Conservation (phyloP, 1,140 invertebrate species). For the Brachionus koreanus region DNA sequence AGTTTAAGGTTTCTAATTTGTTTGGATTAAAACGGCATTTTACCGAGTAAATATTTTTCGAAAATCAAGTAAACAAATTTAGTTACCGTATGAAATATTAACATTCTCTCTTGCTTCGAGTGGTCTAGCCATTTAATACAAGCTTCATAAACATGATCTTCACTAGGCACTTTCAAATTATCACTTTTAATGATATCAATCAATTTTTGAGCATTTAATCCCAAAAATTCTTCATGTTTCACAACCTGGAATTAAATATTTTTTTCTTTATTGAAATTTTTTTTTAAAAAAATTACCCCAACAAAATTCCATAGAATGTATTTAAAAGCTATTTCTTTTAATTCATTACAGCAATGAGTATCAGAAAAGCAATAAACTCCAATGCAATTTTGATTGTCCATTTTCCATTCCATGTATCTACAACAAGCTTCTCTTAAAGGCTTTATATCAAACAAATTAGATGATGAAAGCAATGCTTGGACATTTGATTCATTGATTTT, state of each 20-base stretch:
- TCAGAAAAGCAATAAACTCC: conserved; percentile 65
- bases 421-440: conserved; percentile 62
- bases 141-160: conserved; percentile 63
- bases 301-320: conserved; percentile 54
- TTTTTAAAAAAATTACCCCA: conserved; percentile 45
- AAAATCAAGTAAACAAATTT: too few species aligned
- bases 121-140: conserved; percentile 61
- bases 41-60: too few species aligned
- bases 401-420: conserved; percentile 61
- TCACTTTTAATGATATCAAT: conserved; percentile 62
- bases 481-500: conserved; percentile 62
- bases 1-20: too few species aligned
- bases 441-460: conserved; percentile 63
- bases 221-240: conserved; percentile 61
- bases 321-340: conserved; percentile 59
- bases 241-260: conserved; percentile 56
- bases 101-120: conserved; percentile 50
- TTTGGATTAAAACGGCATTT: too few species aligned
- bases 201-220: conserved; percentile 57
- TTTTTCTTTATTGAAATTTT: conserved; percentile 35
- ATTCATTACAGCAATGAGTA: conserved; percentile 60
- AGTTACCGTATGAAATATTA: conserved; percentile 59
- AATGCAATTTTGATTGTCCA: conserved; percentile 63
- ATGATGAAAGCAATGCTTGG: conserved; percentile 63
- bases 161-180: conserved; percentile 61